Evolutionary conservation across 1,140 invertebrate genomes (phyloP), one percentile per base, ranked within the genome.

Genomic region (Panagrolaimus sp.): DNA sequence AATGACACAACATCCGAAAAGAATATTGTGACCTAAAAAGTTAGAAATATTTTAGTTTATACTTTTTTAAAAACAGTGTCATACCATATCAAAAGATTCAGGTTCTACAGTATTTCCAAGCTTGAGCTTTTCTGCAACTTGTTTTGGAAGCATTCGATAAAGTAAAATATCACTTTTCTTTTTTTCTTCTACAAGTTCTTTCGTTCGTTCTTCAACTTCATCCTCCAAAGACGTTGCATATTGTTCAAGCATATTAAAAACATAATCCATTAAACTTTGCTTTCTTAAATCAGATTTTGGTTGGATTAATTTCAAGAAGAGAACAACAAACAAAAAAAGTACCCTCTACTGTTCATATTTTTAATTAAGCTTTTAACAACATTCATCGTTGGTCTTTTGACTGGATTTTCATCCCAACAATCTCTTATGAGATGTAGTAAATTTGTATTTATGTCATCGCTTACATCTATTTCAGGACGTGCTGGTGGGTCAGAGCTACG

Each of bases 1-100:
- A 98, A 98, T 73, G 94, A 94, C 65, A 97, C 94, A 84, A 98
- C 97, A 84, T 98, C 95, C 81, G 92, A 96, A 86, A 98, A 98
- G 85, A 96, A 97, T 74, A 98, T 96, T 31, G 94, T 96, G 44
- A 89, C 92, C n/a, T n/a, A n/a, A n/a, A n/a, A n/a, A n/a, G n/a
- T n/a, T n/a, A n/a, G n/a, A n/a, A n/a, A n/a, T n/a, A n/a, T n/a
- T n/a, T n/a, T n/a, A n/a, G n/a, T n/a, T n/a, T n/a, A n/a, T n/a
- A n/a, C n/a, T n/a, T n/a, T n/a, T n/a, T n/a, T n/a, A n/a, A n/a
- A n/a, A n/a, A n/a, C n/a, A n/a, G n/a, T n/a, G n/a, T n/a, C n/a
- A n/a, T n/a, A n/a, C n/a, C 73, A 89, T 88, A 85, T 95, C 91
- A 84, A 92, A 98, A 0, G 90, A 90, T 85, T 97, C 94, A 5